These are phyloP conservation scores for Cephalopterus ornatus DNA, from an alignment of 2,113 vertebrate genomes.

Conservation along the genomic window DNA sequence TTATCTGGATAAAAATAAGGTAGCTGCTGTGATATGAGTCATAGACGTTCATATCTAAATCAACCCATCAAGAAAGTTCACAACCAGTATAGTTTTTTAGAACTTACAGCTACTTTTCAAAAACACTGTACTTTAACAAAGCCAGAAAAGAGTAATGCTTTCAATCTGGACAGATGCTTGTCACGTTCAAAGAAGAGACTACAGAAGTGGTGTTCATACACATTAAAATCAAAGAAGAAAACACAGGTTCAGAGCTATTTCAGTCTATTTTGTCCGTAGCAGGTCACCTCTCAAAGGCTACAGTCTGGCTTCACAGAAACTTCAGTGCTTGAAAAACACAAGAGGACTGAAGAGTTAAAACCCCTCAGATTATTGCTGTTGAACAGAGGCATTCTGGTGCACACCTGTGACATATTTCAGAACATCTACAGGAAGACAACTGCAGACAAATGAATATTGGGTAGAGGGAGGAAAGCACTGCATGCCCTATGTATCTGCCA, in stretches of 20 bases:
- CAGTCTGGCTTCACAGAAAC: background rate
- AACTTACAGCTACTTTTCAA: background rate
- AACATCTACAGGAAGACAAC: background rate
- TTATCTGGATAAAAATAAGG: constrained; percentile 46
- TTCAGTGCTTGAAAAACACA: background rate
- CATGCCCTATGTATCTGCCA: background rate
- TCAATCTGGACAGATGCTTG: background rate
- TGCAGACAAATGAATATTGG: background rate
- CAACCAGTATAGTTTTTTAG: background rate
- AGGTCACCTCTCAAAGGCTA: background rate
- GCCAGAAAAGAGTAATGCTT: background rate
- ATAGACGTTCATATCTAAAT: constrained; percentile 8
- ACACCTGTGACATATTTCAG: background rate
- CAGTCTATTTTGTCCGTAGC: background rate
- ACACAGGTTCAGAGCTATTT: background rate
- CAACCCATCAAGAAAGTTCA: constrained; percentile 4
- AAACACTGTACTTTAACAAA: background rate
- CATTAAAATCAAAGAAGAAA: background rate
- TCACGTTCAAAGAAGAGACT: background rate
- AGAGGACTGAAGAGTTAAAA: background rate
- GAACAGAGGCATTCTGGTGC: background rate
- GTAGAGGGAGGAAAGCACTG: background rate
- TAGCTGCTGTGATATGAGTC: background rate
- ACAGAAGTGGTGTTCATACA: background rate
- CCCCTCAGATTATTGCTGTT: background rate